Evolutionary conservation across 1,140 invertebrate genomes (phyloP).

Genomic region (Caenorhabditis briggsae): DNA sequence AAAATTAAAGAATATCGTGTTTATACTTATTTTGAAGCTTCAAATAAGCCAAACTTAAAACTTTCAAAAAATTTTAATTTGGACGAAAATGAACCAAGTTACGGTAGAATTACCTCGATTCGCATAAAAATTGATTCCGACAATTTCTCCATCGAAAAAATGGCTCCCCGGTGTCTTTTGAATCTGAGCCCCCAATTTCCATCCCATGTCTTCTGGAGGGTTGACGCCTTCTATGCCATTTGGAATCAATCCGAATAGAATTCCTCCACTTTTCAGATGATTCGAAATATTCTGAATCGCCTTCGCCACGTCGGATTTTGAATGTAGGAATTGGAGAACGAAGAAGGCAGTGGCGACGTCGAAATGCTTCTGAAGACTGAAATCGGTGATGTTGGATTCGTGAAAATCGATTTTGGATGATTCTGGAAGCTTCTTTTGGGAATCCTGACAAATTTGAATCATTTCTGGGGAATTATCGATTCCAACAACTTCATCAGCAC

Average conservation of each 20-base stretch:
- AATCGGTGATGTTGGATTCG: conserved; percentile 1
- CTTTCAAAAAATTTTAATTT: too few relatives aligned
- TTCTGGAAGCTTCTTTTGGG: background rate
- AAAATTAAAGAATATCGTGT: too few relatives aligned
- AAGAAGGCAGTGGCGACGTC: conserved; percentile 53
- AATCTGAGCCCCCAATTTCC: conserved; percentile 28
- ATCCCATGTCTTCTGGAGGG: background rate
- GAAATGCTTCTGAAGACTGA: background rate
- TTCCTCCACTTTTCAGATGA: background rate
- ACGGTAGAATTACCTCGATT: background rate
- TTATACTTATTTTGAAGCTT: too few relatives aligned
- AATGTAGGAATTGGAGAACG: conserved; percentile 38
- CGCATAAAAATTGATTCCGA: conserved; percentile 41
- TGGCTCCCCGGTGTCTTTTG: background rate
- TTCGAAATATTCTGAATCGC: conserved; percentile 23
- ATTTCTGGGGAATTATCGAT: conserved; percentile 52
- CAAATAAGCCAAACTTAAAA: too few relatives aligned
- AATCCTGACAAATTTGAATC: conserved; percentile 33
- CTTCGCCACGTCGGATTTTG: background rate
- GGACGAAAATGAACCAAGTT: too few relatives aligned
- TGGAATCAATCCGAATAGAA: background rate
- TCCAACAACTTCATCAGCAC: conserved; percentile 6
- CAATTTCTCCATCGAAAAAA: conserved; percentile 14
- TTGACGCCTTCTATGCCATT: background rate
- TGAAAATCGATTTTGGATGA: background rate